Evolutionary conservation across 2,797 vertebrate species (phyloP).

Genomic region (Micrastur ruficollis): DNA sequence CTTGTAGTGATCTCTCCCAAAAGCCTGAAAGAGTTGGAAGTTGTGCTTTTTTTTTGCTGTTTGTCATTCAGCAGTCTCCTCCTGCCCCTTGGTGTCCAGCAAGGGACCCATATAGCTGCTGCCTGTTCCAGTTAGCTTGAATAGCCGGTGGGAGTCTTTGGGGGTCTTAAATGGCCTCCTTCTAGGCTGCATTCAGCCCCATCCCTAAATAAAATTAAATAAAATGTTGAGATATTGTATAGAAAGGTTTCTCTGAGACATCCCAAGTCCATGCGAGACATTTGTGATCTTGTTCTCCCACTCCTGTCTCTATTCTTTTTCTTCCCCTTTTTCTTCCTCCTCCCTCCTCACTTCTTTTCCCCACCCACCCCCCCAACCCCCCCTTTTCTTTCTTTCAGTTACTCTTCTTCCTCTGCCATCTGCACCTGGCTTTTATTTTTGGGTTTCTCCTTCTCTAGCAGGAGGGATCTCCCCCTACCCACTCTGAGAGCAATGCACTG

Average conservation of each 20-base stretch:
- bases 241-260: not conserved
- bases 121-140: not conserved
- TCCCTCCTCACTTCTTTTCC: no score
- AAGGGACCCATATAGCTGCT: not conserved
- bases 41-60: fast-evolving
- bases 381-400: not conserved
- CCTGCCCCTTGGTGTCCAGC: not conserved
- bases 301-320: not conserved
- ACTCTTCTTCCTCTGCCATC: not conserved
- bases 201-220: not conserved
- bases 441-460: not conserved
- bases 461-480: not conserved
- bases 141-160: not conserved
- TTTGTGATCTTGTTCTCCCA: not conserved
- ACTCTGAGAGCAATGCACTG: not conserved
- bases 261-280: not conserved
- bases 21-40: not conserved
- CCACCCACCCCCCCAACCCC: no score
- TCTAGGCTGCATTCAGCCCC: not conserved
- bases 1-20: not conserved
- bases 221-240: not conserved
- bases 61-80: not conserved
- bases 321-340: not conserved
- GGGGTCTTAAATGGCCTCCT: not conserved
- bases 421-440: not conserved